These are phyloP conservation scores for Zaprionus inermis DNA, from an alignment of 1,140 invertebrate genomes.

Conservation along the genomic window DNA sequence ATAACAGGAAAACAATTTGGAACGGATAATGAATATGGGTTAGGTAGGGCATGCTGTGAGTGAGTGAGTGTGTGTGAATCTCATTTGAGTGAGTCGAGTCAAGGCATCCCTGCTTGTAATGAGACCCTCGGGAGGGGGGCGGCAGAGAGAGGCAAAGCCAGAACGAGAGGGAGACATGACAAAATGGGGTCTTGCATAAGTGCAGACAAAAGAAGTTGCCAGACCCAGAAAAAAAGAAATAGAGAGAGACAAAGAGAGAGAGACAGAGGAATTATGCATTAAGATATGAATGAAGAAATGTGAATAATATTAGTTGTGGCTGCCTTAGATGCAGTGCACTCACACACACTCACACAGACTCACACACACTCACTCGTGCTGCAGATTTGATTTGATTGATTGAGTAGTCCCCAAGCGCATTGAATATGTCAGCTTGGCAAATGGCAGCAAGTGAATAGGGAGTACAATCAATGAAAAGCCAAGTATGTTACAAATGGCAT, in stretches of 20 bases:
- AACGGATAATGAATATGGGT: constrained; percentile 82
- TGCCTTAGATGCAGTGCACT: background rate
- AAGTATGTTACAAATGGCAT: background rate
- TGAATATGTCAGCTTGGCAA: constrained; percentile 22
- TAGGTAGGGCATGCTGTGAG: constrained; percentile 47
- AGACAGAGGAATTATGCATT: background rate
- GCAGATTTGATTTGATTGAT: constrained; percentile 34
- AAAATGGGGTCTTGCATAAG: constrained; percentile 54
- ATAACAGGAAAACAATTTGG: constrained; percentile 81
- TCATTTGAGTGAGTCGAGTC: constrained; percentile 40
- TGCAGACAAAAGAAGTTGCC: constrained; percentile 35
- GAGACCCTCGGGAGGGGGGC: constrained; percentile 41
- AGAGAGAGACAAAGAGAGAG: background rate
- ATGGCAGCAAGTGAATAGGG: constrained; percentile 18
- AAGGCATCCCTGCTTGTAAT: constrained; percentile 33
- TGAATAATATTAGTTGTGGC: constrained; percentile 26
- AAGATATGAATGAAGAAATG: constrained; percentile 38
- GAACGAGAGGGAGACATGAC: constrained; percentile 20
- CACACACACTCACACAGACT: background rate
- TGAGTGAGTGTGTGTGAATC: constrained; percentile 13
- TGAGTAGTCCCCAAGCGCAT: constrained; percentile 5
- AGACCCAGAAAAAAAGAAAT: background rate
- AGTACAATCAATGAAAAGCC: constrained; percentile 2
- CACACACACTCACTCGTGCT: background rate
- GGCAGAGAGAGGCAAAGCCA: background rate